Base-by-base conservation (phyloP, 2,888 invertebrate genomes). In the Fragum sueziense region DNA sequence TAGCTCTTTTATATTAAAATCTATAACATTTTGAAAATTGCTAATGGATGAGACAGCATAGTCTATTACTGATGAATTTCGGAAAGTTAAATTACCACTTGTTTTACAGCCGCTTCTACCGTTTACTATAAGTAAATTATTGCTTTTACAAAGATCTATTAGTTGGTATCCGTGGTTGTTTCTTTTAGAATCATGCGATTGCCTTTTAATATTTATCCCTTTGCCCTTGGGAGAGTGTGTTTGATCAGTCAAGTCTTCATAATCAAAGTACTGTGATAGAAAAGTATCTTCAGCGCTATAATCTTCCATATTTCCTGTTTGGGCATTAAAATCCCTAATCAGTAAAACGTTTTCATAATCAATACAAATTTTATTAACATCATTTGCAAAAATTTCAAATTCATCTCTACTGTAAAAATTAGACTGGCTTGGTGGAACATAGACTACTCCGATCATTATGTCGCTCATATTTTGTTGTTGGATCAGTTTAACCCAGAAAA, bases 121-220 rank as follows among this genome's bases (percentile, higher is more conserved):
- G 25, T 70, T 70, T 29, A 72, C 2, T 41, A 72, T 62, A 1
- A 72, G 3, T 17, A 72, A 25, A 29, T 72, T 62, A 47, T 72
- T 72, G 22, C 34, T 57, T 25, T 25, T 70, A 33, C 70, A 70
- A 1, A 59, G 1, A 37, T 59, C 59, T 1, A 72, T 72, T 3
- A 72, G 9, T 17, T 47, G 37, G 37, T 62, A 47, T 3, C 72
- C 72, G 9, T 72, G 61, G 22, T 22, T 72, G 47, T 72, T 72
- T 29, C 27, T 72, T 47, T 72, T 72, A 20, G 20, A 41, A 22
- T 72, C 61, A 14, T 37, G 59, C 11, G 71, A 71, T 25, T 4
- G 6, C 2, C 71, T 11, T 34, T 6, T 31, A 31, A 67, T 37
- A 4, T 4, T 7, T n/a, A 67, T 41, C 6, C 41, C 37, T 4